A percentile compares a stretch with the other conserved stretches of the same genome.
Evolutionary conservation across 2,113 vertebrate species (phyloP).

Genomic region (Tachysurus vachellii): DNA sequence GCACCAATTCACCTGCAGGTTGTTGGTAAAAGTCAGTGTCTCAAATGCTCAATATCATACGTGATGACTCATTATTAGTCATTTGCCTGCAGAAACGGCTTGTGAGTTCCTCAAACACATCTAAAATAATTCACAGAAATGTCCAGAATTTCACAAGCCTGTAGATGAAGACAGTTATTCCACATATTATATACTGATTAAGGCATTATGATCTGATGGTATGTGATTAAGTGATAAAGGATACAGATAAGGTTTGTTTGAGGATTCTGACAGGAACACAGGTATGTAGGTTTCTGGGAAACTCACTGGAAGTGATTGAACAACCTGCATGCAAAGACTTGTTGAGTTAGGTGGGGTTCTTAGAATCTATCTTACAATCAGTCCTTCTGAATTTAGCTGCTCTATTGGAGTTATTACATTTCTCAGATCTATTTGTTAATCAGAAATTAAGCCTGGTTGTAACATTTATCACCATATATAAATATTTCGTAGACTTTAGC

Average conservation of each 20-base stretch:
- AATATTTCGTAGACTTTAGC: background rate
- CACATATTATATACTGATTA: background rate
- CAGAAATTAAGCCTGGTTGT: background rate
- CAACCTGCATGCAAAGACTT: background rate
- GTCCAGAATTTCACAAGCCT: background rate
- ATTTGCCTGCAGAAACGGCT: background rate
- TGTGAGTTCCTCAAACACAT: background rate
- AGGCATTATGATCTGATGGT: background rate
- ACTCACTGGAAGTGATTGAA: conserved; percentile 16
- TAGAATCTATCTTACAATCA: background rate
- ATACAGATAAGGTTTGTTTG: conserved; percentile 7
- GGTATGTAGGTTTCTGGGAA: background rate
- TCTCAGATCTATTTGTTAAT: background rate
- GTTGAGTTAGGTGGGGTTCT: background rate
- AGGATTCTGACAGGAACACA: background rate
- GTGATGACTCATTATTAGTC: background rate
- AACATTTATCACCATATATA: background rate
- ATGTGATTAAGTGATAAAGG: no score
- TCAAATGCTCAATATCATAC: background rate
- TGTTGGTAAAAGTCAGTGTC: background rate
- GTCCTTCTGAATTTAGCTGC: background rate
- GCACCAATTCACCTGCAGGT: background rate
- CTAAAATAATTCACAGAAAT: background rate
- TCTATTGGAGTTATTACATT: background rate
- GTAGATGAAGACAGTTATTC: background rate